Evolutionary conservation across 2,797 vertebrate genomes (phyloP).

Genomic region (Pseudochirops corinnae): DNA sequence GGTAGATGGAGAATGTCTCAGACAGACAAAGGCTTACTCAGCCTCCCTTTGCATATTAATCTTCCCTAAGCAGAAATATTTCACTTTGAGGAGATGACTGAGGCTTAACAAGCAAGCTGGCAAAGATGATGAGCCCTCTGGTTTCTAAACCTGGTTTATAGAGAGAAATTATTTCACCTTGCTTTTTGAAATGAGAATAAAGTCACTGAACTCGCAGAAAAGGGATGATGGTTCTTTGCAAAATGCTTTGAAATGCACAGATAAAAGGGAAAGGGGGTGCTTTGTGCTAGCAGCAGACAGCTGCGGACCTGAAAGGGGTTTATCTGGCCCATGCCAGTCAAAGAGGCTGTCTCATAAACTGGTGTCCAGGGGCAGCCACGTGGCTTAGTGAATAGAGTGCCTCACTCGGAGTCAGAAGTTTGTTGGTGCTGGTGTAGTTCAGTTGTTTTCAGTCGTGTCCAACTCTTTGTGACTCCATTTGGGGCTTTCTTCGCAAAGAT

Average conservation of each 20-base stretch:
- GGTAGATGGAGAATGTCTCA: not conserved
- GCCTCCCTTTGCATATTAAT: accelerated
- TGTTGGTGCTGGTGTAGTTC: not conserved
- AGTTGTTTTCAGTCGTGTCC: not conserved
- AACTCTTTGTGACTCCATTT: not conserved
- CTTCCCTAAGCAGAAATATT: not conserved
- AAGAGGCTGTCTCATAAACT: not conserved
- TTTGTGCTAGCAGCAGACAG: not conserved
- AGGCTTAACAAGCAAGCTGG: not conserved
- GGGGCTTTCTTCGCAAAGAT: not conserved
- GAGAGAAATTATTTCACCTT: conserved; percentile 51
- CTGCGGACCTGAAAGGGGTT: too few species aligned
- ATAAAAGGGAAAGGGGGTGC: not conserved
- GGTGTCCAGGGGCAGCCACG: not conserved
- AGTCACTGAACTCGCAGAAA: not conserved
- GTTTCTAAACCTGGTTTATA: conserved; percentile 14
- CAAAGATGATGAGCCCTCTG: not conserved
- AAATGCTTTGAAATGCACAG: not conserved
- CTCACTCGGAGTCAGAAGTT: not conserved
- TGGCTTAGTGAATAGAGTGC: not conserved
- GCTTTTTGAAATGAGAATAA: conserved; percentile 25
- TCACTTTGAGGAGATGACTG: not conserved
- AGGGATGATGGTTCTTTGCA: conserved; percentile 17
- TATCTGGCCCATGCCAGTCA: not conserved
- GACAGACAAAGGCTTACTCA: not conserved